A percentile compares a stretch with the other conserved stretches of the same genome.
Evolutionary conservation across 2,797 vertebrate species (phyloP).

Genomic region (Aphelocoma californica): DNA sequence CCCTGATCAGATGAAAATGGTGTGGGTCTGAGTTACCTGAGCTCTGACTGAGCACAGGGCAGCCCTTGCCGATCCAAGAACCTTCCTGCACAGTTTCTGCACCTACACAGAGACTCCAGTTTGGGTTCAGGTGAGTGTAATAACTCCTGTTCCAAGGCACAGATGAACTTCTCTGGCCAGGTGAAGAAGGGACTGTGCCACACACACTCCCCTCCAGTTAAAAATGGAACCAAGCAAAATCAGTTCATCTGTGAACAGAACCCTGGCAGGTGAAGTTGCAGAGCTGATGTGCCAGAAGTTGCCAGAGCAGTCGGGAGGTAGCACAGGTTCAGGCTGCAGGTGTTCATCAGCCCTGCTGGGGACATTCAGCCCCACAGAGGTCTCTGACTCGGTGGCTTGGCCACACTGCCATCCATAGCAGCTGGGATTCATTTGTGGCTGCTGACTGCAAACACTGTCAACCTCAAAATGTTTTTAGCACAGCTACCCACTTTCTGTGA

Average conservation of each 20-base stretch:
- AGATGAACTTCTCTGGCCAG: background rate
- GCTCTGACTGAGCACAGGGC: background rate
- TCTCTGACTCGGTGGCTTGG: accelerated
- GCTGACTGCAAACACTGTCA: background rate
- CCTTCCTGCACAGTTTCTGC: background rate
- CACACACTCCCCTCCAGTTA: accelerated
- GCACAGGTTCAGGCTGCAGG: background rate
- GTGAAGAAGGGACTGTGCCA: background rate
- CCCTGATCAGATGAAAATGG: accelerated
- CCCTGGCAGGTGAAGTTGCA: background rate
- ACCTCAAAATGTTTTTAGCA: background rate
- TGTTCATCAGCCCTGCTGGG: too few species aligned
- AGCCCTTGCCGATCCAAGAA: background rate
- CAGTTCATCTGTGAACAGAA: background rate
- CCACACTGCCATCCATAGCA: accelerated
- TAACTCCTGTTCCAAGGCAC: background rate
- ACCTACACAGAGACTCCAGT: background rate
- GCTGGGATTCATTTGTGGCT: background rate
- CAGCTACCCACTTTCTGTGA: background rate
- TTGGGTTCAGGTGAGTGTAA: background rate
- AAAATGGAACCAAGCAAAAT: background rate
- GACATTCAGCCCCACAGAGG: background rate
- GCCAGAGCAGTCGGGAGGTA: accelerated
- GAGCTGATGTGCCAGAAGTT: background rate
- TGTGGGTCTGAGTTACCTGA: background rate